A percentile compares a stretch with the other conserved stretches of the same genome.
Evolutionary conservation across 2,888 invertebrate species (phyloP).

Genomic region (Tridacna gigas): DNA sequence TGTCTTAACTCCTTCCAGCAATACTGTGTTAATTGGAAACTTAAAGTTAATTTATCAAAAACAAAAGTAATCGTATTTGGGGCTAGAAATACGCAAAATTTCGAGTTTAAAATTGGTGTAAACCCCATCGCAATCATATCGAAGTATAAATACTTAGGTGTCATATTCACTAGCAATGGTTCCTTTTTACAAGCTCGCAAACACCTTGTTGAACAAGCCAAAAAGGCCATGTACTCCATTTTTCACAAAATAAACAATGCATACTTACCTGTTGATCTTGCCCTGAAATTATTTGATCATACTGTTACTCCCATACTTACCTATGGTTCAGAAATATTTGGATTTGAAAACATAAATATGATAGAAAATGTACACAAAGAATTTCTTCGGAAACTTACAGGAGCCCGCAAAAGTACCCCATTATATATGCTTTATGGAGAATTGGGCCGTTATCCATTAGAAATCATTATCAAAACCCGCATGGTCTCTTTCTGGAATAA

Average conservation of each 20-base stretch:
- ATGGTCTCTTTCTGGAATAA: slow-evolving; percentile 23
- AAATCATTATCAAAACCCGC: slow-evolving; percentile 24
- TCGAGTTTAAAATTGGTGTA: slow-evolving; percentile 4
- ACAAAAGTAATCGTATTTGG: slow-evolving; percentile 29
- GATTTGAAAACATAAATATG: slow-evolving; percentile 19
- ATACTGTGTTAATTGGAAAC: slow-evolving; percentile 35
- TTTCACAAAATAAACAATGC: background rate
- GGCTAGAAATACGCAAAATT: slow-evolving; percentile 5
- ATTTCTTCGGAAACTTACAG: slow-evolving; percentile 24
- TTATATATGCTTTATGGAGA: slow-evolving; percentile 37
- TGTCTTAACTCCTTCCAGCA: slow-evolving; percentile 18
- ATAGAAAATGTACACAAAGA: slow-evolving; percentile 32
- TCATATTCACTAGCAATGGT: slow-evolving; percentile 13
- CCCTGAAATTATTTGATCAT: slow-evolving; percentile 32
- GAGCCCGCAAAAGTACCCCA: slow-evolving; percentile 14
- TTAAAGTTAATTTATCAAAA: slow-evolving; percentile 16
- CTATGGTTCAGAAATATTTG: slow-evolving; percentile 33
- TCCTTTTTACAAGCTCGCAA: slow-evolving; percentile 2
- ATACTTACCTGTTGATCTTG: slow-evolving; percentile 18
- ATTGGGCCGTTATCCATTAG: background rate
- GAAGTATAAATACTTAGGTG: slow-evolving; percentile 27
- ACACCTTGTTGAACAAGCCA: slow-evolving; percentile 20
- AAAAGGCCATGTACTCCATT: slow-evolving; percentile 28
- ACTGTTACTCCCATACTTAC: slow-evolving; percentile 25
- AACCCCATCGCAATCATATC: background rate